Evolutionary conservation across 23 tunicate species (phyloP).

Genomic region (Oikopleura dioica): DNA sequence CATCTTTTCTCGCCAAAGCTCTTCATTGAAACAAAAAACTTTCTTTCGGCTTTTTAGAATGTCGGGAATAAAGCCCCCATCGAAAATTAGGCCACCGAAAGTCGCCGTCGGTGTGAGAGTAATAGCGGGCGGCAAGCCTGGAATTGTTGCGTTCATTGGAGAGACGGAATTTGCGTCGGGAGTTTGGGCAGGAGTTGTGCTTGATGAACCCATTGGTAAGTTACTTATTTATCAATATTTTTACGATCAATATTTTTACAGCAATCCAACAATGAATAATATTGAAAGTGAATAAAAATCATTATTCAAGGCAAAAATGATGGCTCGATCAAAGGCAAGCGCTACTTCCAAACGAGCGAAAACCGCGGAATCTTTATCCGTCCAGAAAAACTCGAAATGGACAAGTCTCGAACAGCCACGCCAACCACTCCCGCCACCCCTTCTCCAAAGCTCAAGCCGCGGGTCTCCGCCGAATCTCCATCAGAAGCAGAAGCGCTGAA

Average conservation of each 20-base stretch:
- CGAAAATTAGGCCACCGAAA: not conserved
- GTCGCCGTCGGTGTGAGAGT: not conserved
- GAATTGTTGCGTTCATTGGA: slow-evolving; percentile 42
- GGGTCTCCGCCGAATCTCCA: not conserved
- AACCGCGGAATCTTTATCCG: slow-evolving; percentile 1
- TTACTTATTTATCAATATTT: not conserved
- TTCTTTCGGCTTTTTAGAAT: not conserved
- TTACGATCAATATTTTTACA: no score
- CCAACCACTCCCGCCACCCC: slow-evolving; percentile 2
- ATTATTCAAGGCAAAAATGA: slow-evolving; percentile 59
- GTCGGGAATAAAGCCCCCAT: slow-evolving; percentile 1
- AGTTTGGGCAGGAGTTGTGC: slow-evolving; percentile 79
- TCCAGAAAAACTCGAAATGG: slow-evolving; percentile 12
- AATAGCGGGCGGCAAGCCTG: slow-evolving; percentile 23
- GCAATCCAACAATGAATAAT: no score
- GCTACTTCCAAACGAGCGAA: slow-evolving; percentile 47
- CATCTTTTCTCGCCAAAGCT: no score
- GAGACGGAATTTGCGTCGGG: slow-evolving; percentile 78
- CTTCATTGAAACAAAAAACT: no score
- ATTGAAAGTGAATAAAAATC: no score
- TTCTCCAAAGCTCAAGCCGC: not conserved
- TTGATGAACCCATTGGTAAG: slow-evolving; percentile 48
- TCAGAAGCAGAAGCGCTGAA: not conserved
- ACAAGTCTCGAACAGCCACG: not conserved
- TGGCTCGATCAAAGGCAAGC: slow-evolving; percentile 55